Base-by-base conservation (phyloP, 1,140 invertebrate genomes). In the Adelges cooleyi region DNA sequence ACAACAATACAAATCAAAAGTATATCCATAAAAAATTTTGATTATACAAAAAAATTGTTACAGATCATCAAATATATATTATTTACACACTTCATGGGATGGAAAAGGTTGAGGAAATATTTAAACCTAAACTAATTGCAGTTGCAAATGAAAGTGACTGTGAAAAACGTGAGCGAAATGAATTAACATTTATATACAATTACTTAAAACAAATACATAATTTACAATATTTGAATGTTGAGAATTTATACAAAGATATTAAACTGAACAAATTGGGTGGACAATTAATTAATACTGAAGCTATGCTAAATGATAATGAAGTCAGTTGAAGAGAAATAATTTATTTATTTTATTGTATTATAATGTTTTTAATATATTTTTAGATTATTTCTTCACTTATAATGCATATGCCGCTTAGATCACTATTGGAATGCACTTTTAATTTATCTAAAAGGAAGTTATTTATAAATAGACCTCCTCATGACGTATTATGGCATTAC, bases 141-240 rank as follows among this genome's bases (percentile, higher is more conserved):
- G 25, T 62, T 4, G 0, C 2, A 18, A 15, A 46, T 46, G 25
- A 62, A 2, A 10, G 22, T 48, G 29, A 11, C 0, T 17, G 15
- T 44, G 56, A 62, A 48, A 48, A 23, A 33, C 46, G 18, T 48
- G 56, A 27, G 20, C 44, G 27, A 13, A 46, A 62, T 15, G 23
- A 62, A 20, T 33, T 33, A 48, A 46, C 18, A 48, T 62, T 62
- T 62, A 62, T 62, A 29, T 62, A 48, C 25, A 62, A 48, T 1
- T 33, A 44, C 33, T 46, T 62, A 62, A 33, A 48, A 11, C 40
- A 33, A 48, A 42, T 62, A 33, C 6, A 62, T 15, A 29, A 44
- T 48, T 15, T 62, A 20, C 9, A 20, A n/a, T 20, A 36, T 18
- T 29, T 62, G 56, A 42, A 62, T 33, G 56, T 20, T 9, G 1